Evolutionary conservation across 2,888 invertebrate species (phyloP), one percentile per base, ranked within the genome.

Genomic region (Hypselothyrea guttata): DNA sequence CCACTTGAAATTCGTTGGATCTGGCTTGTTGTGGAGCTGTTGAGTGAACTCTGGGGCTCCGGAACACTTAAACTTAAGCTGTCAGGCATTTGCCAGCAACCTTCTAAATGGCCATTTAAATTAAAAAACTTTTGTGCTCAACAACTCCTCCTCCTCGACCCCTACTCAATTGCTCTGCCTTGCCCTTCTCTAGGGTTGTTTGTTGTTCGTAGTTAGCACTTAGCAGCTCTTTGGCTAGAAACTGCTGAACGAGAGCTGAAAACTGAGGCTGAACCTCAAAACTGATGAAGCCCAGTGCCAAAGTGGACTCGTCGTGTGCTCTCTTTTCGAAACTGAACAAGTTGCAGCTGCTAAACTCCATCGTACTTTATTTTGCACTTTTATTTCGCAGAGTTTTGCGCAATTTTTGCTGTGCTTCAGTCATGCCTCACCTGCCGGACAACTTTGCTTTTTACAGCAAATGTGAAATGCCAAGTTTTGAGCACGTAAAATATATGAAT

Each of bases 111-210:
- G 61, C 56, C 63, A 72, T 79, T 77, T 64, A 75, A 75, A 77
- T 77, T 79, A 75, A 69, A 67, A 66, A 77, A 77, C 54, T 82
- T 76, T 67, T 33, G n/a, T 42, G 45, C 74, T 57, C 38, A 44
- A 47, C 47, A 52, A 64, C 47, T 22, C 13, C 34, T 34, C 12
- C 34, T 1, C 34, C 13, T n/a, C 4, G 4, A 11, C 7, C 34
- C 7, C 34, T 7, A 9, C 22, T 22, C 22, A 5, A 4, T 45
- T n/a, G n/a, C n/a, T n/a, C n/a, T n/a, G n/a, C n/a, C n/a, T n/a
- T n/a, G n/a, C n/a, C n/a, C n/a, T n/a, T n/a, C n/a, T n/a, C n/a
- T n/a, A n/a, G n/a, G n/a, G 16, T 41, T 38, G 68, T 51, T 67
- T 38, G 45, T 67, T 61, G 22, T 22, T 22, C 37, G 16, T 42